phyloP scores from a whole-genome alignment of 2,113 vertebrate genomes.

The rabbit (Oryctolagus cuniculus) region mOryCun1.1 NC_091452.1:19196001-19196500 shows the following conservation, averaged over 20 bases:
- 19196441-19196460: background rate
- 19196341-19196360: too few relatives aligned
- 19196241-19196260: background rate
- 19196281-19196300: background rate
- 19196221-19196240: fast-evolving
- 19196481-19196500: background rate
- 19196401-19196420: fast-evolving
- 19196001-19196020: background rate
- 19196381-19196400: background rate
- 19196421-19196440: background rate
- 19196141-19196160: background rate
- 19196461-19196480: background rate
- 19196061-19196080: background rate
- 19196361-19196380: background rate
- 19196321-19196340: background rate
- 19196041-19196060: fast-evolving
- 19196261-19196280: background rate
- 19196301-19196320: background rate
- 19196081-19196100: background rate
- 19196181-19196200: background rate
- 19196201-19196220: background rate
- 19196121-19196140: background rate
- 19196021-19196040: background rate
- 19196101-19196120: fast-evolving
- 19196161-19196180: background rate